Conservation (phyloP, 2,797 vertebrate genomes). For the Sibirionetta formosa region DNA sequence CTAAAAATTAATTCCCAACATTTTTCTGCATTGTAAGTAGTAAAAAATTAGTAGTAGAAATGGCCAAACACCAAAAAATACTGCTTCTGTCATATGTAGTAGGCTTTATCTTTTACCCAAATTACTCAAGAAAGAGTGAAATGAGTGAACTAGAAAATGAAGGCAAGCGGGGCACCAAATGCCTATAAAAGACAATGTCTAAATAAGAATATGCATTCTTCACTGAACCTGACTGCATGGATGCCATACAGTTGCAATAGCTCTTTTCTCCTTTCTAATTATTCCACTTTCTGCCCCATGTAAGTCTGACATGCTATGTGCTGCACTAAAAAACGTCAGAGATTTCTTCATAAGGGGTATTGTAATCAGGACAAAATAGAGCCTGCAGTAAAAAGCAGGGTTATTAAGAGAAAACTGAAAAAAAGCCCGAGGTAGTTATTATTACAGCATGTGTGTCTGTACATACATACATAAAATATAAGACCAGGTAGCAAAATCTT, state of each 20-base stretch:
- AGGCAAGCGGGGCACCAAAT: background rate
- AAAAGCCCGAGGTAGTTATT: background rate
- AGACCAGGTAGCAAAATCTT: background rate
- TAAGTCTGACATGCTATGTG: background rate
- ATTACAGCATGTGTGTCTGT: accelerated
- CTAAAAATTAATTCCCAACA: background rate
- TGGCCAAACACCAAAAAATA: background rate
- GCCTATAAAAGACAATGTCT: accelerated
- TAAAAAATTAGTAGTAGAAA: background rate
- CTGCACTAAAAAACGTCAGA: background rate
- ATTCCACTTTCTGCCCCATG: background rate
- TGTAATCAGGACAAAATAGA: background rate
- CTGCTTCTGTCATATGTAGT: accelerated
- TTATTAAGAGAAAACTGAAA: background rate
- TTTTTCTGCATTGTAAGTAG: background rate
- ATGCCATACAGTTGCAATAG: accelerated
- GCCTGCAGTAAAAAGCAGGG: background rate
- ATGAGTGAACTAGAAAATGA: background rate
- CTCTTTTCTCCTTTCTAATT: background rate
- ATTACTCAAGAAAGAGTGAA: background rate
- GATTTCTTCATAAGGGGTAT: background rate
- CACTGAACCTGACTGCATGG: accelerated
- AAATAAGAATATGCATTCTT: background rate
- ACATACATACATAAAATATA: background rate
- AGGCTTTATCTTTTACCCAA: background rate